These are phyloP conservation scores for Sebastes oblongus DNA, from an alignment of 2,797 vertebrate genomes.

Conservation along the genomic window DNA sequence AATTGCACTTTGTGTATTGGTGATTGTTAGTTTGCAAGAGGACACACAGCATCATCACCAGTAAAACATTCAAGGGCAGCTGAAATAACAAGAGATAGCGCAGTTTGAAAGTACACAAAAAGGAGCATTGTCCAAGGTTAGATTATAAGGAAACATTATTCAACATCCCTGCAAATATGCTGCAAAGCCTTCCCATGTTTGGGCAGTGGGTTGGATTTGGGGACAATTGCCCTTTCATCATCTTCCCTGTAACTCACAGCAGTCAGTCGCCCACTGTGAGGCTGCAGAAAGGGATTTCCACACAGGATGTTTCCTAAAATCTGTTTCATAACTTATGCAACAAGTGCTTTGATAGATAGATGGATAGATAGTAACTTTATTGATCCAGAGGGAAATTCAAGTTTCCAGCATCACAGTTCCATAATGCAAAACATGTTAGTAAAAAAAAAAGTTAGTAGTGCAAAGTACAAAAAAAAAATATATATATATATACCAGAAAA, in stretches of 20 bases:
- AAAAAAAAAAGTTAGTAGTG: too few relatives aligned
- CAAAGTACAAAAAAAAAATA: too few relatives aligned
- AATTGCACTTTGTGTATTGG: neutral
- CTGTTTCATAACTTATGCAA: conserved; percentile 38
- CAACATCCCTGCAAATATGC: conserved; percentile 31
- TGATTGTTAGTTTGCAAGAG: neutral
- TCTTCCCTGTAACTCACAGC: conserved; percentile 39
- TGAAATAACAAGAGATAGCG: conserved; percentile 33
- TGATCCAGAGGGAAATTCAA: too few relatives aligned
- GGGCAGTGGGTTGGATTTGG: conserved; percentile 23
- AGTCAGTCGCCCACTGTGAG: conserved; percentile 44
- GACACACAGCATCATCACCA: neutral
- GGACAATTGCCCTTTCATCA: conserved; percentile 67
- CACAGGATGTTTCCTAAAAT: conserved; percentile 47
- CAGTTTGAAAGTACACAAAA: conserved; percentile 24
- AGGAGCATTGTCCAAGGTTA: conserved; percentile 36
- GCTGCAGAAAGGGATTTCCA: conserved; percentile 32
- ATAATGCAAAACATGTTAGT: too few relatives aligned
- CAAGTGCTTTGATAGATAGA: conserved; percentile 40
- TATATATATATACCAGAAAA: too few relatives aligned
- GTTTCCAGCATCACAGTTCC: too few relatives aligned
- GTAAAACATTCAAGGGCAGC: conserved; percentile 3
- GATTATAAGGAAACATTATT: conserved; percentile 33
- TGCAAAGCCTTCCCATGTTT: conserved; percentile 31
- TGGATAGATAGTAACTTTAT: too few relatives aligned